Evolutionary conservation across 2,113 vertebrate genomes (phyloP).

Genomic region (Pelecanus crispus): DNA sequence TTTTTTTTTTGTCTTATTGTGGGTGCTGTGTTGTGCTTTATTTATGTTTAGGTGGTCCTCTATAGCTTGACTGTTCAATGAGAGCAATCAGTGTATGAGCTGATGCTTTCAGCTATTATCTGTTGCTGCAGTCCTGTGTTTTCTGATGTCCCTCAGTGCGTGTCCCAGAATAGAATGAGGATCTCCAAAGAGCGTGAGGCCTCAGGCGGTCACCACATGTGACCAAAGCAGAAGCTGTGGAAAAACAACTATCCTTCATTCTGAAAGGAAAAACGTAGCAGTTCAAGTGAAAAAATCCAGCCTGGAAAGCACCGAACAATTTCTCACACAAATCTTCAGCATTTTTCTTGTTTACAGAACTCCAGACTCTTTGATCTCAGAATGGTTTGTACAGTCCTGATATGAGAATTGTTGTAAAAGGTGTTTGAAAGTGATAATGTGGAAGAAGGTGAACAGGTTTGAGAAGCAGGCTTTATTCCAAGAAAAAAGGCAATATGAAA

Average conservation of each 20-base stretch:
- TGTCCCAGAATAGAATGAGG: slow-evolving; percentile 27
- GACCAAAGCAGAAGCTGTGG: slow-evolving; percentile 44
- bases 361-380: background rate
- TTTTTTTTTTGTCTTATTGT: background rate
- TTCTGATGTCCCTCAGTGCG: accelerated
- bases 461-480: background rate
- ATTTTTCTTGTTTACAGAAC: background rate
- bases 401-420: background rate
- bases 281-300: background rate
- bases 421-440: background rate
- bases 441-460: background rate
- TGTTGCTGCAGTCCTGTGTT: background rate
- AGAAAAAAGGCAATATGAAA: background rate
- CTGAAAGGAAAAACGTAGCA: background rate
- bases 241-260: background rate
- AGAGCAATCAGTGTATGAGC: background rate
- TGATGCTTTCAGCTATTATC: background rate
- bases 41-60: background rate
- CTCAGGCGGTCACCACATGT: background rate
- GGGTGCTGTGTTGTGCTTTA: background rate
- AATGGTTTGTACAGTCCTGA: background rate
- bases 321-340: background rate
- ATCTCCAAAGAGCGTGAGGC: background rate
- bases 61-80: background rate
- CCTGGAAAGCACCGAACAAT: slow-evolving; percentile 14